These are phyloP conservation scores for Acanthosepion lycidas DNA, from an alignment of 2,888 invertebrate species.

Conservation along the genomic window DNA sequence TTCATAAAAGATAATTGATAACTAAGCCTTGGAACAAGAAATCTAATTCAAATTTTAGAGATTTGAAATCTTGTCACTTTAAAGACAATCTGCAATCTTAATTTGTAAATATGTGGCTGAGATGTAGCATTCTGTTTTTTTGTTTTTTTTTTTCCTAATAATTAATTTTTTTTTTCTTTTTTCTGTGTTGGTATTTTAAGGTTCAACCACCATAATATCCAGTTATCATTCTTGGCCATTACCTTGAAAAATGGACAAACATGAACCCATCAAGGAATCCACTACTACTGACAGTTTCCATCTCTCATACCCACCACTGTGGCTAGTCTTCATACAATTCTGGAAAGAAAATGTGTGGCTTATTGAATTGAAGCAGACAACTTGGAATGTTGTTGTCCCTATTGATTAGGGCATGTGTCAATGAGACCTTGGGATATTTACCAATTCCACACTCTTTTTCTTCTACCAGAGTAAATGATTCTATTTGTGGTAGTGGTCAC, in stretches of 20 bases:
- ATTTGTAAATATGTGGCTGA: neutral
- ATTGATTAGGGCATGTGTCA: neutral
- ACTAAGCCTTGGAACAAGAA: neutral
- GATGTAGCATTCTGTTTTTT: neutral
- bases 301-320: neutral
- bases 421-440: slow-evolving; percentile 20
- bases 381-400: slow-evolving; percentile 9
- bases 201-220: neutral
- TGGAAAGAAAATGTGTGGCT: slow-evolving; percentile 3
- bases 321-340: no score
- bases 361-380: neutral
- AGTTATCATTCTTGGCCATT: neutral
- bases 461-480: neutral
- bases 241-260: neutral
- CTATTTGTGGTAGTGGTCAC: neutral
- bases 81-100: neutral
- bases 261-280: neutral
- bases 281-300: neutral
- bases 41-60: neutral
- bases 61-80: neutral
- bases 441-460: neutral
- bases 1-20: no score
- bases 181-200: neutral
- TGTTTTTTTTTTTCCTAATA: neutral
- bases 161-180: neutral